phyloP scores from a whole-genome alignment of 1,140 invertebrate species.

The Pinna nobilis region DNA sequence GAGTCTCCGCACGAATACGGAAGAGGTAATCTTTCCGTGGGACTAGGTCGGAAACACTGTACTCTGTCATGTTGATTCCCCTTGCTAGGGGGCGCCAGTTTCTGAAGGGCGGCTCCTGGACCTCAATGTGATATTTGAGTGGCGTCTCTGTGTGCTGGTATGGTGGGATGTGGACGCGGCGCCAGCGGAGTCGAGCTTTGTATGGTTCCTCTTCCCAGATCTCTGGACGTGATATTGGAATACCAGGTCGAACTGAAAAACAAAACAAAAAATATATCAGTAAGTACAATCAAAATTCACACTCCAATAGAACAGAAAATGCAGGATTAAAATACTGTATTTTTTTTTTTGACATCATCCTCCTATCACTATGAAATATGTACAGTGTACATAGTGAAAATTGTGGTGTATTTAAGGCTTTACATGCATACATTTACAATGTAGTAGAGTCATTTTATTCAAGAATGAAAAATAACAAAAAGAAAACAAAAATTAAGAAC shows the following conservation, averaged over 20 bases:
- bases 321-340: too few species aligned
- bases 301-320: too few species aligned
- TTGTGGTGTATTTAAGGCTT: too few species aligned
- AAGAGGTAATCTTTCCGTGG: constrained; percentile 66
- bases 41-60: constrained; percentile 57
- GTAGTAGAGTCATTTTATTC: too few species aligned
- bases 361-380: too few species aligned
- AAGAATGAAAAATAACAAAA: too few species aligned
- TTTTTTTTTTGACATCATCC: too few species aligned
- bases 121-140: constrained; percentile 50
- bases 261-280: too few species aligned
- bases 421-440: too few species aligned
- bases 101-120: constrained; percentile 57
- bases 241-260: constrained; percentile 56
- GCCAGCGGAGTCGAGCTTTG: constrained; percentile 61
- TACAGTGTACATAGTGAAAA: too few species aligned
- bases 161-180: constrained; percentile 60
- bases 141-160: constrained; percentile 36
- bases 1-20: constrained; percentile 87
- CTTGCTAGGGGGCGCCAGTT: constrained; percentile 65
- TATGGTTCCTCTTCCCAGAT: constrained; percentile 58
- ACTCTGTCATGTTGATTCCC: constrained; percentile 56
- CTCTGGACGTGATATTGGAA: constrained; percentile 61
- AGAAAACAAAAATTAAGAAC: too few species aligned
- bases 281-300: too few species aligned